A percentile compares a stretch with the other conserved stretches of the same genome.
phyloP scores from a whole-genome alignment of 2,113 vertebrate genomes.

The Helogale parvula region DNA sequence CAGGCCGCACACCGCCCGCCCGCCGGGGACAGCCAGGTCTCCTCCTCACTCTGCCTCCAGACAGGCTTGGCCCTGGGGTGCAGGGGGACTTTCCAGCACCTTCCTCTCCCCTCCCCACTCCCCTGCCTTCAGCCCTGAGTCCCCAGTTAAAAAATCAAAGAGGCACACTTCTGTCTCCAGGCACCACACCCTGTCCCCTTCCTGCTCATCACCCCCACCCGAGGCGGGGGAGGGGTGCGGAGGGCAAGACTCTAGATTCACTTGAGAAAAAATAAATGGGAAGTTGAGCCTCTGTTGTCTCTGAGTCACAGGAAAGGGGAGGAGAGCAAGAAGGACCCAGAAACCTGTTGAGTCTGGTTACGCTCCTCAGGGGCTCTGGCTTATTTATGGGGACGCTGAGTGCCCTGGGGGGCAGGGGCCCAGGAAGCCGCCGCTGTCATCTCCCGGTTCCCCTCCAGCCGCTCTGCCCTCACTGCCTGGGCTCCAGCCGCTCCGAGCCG shows the following conservation, averaged over 20 bases:
- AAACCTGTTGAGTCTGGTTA: background rate
- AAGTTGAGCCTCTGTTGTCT: background rate
- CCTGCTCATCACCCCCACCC: background rate
- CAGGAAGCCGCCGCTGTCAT: background rate
- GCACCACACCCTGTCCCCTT: conserved; percentile 14
- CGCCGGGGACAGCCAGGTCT: background rate
- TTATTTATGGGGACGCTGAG: background rate
- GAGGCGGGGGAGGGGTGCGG: background rate
- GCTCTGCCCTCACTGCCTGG: background rate
- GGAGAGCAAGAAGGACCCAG: background rate
- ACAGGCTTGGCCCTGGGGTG: background rate
- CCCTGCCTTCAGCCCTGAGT: background rate
- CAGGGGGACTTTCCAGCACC: background rate
- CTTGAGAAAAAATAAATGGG: background rate
- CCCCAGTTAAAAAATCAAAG: background rate
- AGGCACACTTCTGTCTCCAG: background rate
- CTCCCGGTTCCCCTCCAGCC: background rate
- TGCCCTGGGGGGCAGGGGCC: background rate
- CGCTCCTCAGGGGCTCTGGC: background rate
- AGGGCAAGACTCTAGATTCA: background rate
- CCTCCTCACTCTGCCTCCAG: background rate
- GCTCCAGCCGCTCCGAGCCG: background rate
- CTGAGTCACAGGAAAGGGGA: background rate
- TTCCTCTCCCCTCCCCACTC: background rate
- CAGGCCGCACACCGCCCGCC: too few relatives aligned